A percentile compares a stretch with the other conserved stretches of the same genome.
Evolutionary conservation across 2,888 invertebrate species (phyloP).

Genomic region (Campoletis raptor): DNA sequence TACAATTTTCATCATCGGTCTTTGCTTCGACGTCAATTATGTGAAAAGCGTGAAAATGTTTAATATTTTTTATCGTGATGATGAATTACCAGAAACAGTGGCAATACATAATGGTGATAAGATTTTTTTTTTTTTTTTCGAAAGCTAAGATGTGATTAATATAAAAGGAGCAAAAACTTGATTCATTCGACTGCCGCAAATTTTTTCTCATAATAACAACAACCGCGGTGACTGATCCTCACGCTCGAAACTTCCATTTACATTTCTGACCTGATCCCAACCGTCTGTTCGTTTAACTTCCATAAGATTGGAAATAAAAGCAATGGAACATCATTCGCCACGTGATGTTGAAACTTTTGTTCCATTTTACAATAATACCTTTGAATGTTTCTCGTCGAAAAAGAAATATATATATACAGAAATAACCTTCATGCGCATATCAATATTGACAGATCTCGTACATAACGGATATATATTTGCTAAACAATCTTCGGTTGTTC

Average conservation of each 20-base stretch:
- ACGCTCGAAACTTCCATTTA: conserved; percentile 36
- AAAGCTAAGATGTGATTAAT: neutral
- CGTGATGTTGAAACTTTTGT: conserved; percentile 18
- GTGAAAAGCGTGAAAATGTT: conserved; percentile 19
- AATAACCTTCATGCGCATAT: neutral
- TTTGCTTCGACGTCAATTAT: neutral
- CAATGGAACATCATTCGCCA: neutral
- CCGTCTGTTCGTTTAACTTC: neutral
- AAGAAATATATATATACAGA: neutral
- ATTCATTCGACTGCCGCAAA: neutral
- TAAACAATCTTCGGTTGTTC: neutral
- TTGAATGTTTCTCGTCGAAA: conserved; percentile 5
- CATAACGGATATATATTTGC: neutral
- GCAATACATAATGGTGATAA: neutral
- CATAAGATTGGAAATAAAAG: conserved; percentile 1
- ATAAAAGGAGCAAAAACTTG: neutral
- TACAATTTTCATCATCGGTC: neutral
- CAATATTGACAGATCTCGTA: neutral
- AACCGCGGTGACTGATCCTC: conserved; percentile 23
- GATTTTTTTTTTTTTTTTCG: neutral
- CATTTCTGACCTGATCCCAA: conserved; percentile 32
- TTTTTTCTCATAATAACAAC: conserved; percentile 4
- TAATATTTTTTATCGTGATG: conserved; percentile 29
- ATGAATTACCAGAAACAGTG: neutral
- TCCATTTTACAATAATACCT: conserved; percentile 8